Percentiles rank a stretch among this genome's conserved stretches.
Evolutionary conservation across 2,888 invertebrate genomes (phyloP).

Genomic region (Heterodera filipjevi): DNA sequence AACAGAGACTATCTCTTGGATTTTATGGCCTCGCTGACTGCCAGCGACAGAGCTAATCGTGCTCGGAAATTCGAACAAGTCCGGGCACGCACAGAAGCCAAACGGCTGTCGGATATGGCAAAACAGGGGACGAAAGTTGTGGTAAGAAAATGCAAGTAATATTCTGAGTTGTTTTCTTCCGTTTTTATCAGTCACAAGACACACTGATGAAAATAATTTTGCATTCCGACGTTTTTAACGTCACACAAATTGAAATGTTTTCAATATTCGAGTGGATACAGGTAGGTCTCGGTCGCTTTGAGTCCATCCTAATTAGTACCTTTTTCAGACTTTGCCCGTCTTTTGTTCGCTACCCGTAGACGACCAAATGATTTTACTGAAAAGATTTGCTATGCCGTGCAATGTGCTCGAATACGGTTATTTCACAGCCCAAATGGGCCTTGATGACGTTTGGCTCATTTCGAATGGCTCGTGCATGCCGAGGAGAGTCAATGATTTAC

Average conservation of each 20-base stretch:
- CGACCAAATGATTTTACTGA: conserved; percentile 76
- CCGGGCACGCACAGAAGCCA: conserved; percentile 54
- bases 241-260: conserved; percentile 73
- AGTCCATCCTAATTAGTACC: neutral
- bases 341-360: conserved; percentile 86
- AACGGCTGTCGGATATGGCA: conserved; percentile 47
- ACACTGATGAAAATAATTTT: conserved; percentile 42
- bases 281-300: neutral
- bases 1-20: conserved; percentile 35
- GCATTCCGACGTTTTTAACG: conserved; percentile 40
- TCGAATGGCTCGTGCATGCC: conserved; percentile 62
- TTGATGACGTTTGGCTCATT: conserved; percentile 61
- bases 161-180: neutral
- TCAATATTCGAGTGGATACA: conserved; percentile 96
- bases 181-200: conserved; percentile 32
- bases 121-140: conserved; percentile 37
- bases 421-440: conserved; percentile 53
- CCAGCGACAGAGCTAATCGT: conserved; percentile 45
- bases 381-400: conserved; percentile 59
- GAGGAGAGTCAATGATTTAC: conserved; percentile 53
- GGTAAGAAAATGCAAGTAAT: neutral
- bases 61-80: conserved; percentile 56
- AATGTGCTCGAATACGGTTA: conserved; percentile 61
- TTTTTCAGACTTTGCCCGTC: conserved; percentile 79
- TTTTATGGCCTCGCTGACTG: conserved; percentile 46